Evolutionary conservation across 2,888 invertebrate species (phyloP).

Genomic region (Tipula unca): DNA sequence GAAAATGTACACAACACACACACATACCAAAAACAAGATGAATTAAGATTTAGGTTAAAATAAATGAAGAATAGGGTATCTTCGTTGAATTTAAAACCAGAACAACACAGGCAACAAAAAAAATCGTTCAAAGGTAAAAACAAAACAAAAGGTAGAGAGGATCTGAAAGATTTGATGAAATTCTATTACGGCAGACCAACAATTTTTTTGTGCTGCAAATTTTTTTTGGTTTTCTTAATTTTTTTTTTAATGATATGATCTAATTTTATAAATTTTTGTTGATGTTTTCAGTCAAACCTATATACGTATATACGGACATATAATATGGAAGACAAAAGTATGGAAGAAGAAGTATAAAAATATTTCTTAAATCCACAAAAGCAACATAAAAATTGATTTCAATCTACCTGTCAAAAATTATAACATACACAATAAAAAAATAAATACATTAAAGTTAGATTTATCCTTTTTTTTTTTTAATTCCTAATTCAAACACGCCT

Average conservation of each 20-base stretch:
- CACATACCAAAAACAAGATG: not conserved
- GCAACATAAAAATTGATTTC: conserved; percentile 8
- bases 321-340: not conserved
- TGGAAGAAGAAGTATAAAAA: not conserved
- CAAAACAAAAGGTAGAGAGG: not conserved
- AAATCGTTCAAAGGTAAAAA: not conserved
- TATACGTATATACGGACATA: too few relatives aligned
- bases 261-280: not conserved
- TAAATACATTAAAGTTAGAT: not conserved
- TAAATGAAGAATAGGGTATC: not conserved
- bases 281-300: not conserved
- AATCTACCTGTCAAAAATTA: conserved; percentile 2
- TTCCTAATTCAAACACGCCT: conserved; percentile 8
- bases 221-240: too few relatives aligned
- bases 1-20: not conserved
- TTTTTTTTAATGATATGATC: not conserved
- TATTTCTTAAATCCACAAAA: not conserved
- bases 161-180: not conserved
- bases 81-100: not conserved
- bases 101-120: not conserved
- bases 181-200: not conserved
- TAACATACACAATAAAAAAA: not conserved
- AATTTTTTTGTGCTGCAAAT: not conserved
- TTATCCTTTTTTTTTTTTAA: not conserved
- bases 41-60: conserved; percentile 4